Conservation (phyloP, 2,888 invertebrate genomes). For the Serripes groenlandicus region DNA sequence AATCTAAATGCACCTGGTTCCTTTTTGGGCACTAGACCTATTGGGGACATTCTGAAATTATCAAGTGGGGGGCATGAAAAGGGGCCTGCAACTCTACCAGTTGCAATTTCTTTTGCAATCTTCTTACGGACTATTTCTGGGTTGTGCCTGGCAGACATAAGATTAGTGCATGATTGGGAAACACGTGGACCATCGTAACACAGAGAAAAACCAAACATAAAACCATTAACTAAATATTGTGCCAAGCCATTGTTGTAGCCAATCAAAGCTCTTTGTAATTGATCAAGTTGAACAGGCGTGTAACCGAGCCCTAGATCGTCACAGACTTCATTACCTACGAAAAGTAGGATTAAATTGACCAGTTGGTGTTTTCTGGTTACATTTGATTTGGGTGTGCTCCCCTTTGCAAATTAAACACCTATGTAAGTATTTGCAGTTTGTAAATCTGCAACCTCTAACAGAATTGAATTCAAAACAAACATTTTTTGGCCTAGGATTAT, state of each 20-base stretch:
- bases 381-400: not conserved
- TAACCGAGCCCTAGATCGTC: too few relatives aligned
- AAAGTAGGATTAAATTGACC: too few relatives aligned
- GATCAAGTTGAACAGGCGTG: not conserved
- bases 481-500: too few relatives aligned
- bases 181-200: slow-evolving; percentile 4
- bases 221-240: slow-evolving; percentile 6
- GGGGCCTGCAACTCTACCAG: slow-evolving; percentile 41
- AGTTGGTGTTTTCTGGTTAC: too few relatives aligned
- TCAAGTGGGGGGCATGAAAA: not conserved
- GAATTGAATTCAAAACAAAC: not conserved
- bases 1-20: slow-evolving; percentile 16
- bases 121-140: slow-evolving; percentile 21
- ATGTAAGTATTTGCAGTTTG: slow-evolving; percentile 36
- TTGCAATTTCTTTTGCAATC: slow-evolving; percentile 32
- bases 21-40: slow-evolving; percentile 41
- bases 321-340: too few relatives aligned
- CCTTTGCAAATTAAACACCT: slow-evolving; percentile 24
- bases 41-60: slow-evolving; percentile 6
- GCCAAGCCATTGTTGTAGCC: not conserved
- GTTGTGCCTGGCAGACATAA: slow-evolving; percentile 34
- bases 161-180: slow-evolving; percentile 16
- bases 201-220: slow-evolving; percentile 2
- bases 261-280: not conserved
- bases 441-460: not conserved